Percentiles rank a stretch among this genome's conserved stretches.
Evolutionary conservation across 2,888 invertebrate genomes (phyloP).

Genomic region (Cinara cedri): DNA sequence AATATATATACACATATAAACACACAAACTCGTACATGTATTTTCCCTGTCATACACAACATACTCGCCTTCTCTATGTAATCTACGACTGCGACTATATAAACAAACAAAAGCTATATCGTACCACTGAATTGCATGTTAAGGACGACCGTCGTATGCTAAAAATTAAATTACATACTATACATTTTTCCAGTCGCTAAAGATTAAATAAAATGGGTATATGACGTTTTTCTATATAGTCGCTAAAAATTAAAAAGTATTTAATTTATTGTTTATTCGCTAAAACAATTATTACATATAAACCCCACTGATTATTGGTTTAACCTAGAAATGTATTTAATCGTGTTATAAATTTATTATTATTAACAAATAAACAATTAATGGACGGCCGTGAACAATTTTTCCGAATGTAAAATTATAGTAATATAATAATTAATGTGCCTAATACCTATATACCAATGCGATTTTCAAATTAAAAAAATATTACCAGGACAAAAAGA

Average conservation of each 20-base stretch:
- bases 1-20: no score
- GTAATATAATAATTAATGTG: background rate
- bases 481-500: no score
- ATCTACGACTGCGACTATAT: conserved; percentile 19
- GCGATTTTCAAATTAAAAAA: no score
- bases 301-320: background rate
- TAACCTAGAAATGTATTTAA: conserved; percentile 30
- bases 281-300: background rate
- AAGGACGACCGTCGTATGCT: conserved; percentile 16
- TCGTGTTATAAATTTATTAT: background rate
- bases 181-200: conserved; percentile 1
- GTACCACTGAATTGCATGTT: conserved; percentile 31
- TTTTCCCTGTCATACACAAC: conserved; percentile 9
- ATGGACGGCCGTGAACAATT: conserved; percentile 12
- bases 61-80: background rate
- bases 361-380: background rate
- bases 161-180: conserved; percentile 1
- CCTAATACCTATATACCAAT: background rate
- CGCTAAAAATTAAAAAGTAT: no score
- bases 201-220: conserved; percentile 17
- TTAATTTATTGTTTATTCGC: no score
- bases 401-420: conserved; percentile 3
- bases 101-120: conserved; percentile 41
- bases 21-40: background rate
- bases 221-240: background rate